Evolutionary conservation across 2,797 vertebrate genomes (phyloP).

Genomic region (Danio tinwini): DNA sequence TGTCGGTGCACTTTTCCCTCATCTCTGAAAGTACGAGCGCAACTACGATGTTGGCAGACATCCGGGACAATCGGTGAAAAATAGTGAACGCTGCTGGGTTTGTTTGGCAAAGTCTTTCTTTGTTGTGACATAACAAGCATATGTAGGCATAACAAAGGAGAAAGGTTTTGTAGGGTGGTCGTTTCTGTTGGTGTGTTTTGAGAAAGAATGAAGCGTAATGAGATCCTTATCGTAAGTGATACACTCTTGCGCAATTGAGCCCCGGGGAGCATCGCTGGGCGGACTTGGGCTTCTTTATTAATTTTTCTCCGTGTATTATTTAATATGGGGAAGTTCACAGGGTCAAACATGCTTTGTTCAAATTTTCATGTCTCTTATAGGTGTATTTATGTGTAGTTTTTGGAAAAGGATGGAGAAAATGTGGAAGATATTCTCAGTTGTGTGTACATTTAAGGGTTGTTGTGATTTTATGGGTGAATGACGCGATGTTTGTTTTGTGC

Average conservation of each 20-base stretch:
- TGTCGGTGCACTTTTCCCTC: constrained; percentile 9
- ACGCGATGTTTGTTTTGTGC: constrained; percentile 13
- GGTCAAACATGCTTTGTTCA: neutral
- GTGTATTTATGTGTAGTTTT: neutral
- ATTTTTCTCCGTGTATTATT: neutral
- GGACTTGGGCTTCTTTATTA: neutral
- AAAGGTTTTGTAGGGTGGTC: neutral
- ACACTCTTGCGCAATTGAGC: constrained; percentile 41
- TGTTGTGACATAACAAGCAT: neutral
- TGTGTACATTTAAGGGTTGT: neutral
- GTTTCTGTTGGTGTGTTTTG: neutral
- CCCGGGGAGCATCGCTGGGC: constrained; percentile 27
- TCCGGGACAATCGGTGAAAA: constrained; percentile 56
- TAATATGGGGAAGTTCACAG: neutral
- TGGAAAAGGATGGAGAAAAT: neutral
- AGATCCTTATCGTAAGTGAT: constrained; percentile 36
- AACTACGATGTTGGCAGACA: constrained; percentile 56
- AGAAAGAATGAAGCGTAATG: neutral
- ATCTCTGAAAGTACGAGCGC: constrained; percentile 36
- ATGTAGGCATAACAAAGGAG: neutral
- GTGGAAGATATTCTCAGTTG: neutral
- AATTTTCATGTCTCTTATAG: neutral
- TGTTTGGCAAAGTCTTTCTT: neutral
- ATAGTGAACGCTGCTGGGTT: neutral
- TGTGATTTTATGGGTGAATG: neutral